Conservation (phyloP, 92 coral and sea anemone genomes). For the Zoanthus sociatus region DNA sequence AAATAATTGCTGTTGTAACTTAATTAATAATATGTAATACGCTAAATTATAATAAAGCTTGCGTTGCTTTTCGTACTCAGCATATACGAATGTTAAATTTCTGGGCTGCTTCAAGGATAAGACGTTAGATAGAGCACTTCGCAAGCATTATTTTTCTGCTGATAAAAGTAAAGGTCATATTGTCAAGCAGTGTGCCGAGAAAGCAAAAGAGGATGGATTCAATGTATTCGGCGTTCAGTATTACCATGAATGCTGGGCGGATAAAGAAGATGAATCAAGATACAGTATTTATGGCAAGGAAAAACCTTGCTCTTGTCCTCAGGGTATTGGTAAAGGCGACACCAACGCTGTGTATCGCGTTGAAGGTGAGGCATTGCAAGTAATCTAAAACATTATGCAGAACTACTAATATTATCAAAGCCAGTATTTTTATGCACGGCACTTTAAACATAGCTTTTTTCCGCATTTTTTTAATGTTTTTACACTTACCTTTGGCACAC, state of each 20-base stretch:
- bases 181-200: constrained; percentile 21
- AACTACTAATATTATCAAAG: no score
- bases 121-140: background rate
- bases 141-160: background rate
- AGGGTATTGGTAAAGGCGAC: background rate
- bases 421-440: no score
- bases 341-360: constrained; percentile 21
- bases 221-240: constrained; percentile 34
- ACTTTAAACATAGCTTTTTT: no score
- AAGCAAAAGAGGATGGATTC: constrained; percentile 32
- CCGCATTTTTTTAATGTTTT: no score
- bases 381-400: no score
- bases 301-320: background rate
- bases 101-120: constrained; percentile 11
- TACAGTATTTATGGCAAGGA: constrained; percentile 4
- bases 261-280: background rate
- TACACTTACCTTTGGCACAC: no score
- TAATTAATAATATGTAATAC: background rate
- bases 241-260: constrained; percentile 27
- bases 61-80: background rate
- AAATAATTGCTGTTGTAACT: background rate
- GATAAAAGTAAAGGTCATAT: constrained; percentile 13
- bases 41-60: no score
- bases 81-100: background rate
- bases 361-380: constrained; percentile 10